These are phyloP conservation scores for Probaryconus sp. DNA, from an alignment of 1,140 invertebrate species.

Conservation along the genomic window DNA sequence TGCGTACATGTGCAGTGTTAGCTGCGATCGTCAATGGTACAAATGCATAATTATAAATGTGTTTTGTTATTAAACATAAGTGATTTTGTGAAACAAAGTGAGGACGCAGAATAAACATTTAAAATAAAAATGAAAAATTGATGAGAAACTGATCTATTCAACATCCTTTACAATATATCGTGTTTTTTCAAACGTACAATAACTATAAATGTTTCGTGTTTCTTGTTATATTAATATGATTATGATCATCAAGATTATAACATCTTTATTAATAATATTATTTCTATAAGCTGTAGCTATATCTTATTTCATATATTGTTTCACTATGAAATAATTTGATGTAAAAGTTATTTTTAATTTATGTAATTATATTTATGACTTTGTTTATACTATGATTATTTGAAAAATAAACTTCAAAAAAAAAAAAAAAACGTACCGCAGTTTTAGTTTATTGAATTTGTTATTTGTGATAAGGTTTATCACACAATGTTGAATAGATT, in stretches of 20 bases:
- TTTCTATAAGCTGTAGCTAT: not conserved
- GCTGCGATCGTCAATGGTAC: slow-evolving; percentile 54
- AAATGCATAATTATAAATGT: slow-evolving; percentile 51
- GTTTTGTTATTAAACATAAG: slow-evolving; percentile 48
- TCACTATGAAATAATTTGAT: not conserved
- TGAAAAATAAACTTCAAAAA: slow-evolving; percentile 8
- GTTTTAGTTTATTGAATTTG: slow-evolving; percentile 1
- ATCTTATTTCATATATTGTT: slow-evolving; percentile 21
- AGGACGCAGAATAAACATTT: slow-evolving; percentile 37
- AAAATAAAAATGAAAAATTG: slow-evolving; percentile 47
- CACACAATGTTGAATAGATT: slow-evolving; percentile 46
- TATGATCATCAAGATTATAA: slow-evolving; percentile 23
- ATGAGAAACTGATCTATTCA: slow-evolving; percentile 48
- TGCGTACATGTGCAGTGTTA: slow-evolving; percentile 1
- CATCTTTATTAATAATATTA: slow-evolving; percentile 15
- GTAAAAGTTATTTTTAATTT: too few relatives aligned
- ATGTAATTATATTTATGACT: not conserved
- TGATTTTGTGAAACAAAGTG: slow-evolving; percentile 46
- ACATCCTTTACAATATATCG: slow-evolving; percentile 22
- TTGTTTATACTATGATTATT: slow-evolving; percentile 16
- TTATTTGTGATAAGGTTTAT: too few relatives aligned
- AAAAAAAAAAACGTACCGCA: not conserved
- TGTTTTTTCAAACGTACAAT: slow-evolving; percentile 22
- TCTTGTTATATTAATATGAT: slow-evolving; percentile 9
- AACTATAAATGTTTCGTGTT: slow-evolving; percentile 22